Evolutionary conservation across 2,797 vertebrate species (phyloP).

Genomic region (Huso huso): DNA sequence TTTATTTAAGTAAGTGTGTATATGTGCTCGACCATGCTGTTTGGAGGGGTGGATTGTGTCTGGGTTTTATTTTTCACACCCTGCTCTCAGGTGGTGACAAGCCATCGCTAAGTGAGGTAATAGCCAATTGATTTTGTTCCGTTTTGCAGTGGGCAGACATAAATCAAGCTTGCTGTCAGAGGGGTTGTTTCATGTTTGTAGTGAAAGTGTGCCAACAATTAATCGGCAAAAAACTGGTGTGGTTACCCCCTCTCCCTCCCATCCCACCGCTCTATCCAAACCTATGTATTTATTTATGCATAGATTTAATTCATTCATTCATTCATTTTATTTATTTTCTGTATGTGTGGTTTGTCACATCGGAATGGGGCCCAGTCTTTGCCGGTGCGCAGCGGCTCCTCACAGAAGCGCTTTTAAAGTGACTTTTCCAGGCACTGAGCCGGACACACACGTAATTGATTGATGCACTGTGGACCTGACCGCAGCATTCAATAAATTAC

Average conservation of each 20-base stretch:
- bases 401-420: background rate
- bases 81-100: constrained; percentile 83
- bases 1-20: constrained; percentile 12
- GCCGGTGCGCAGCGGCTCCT: background rate
- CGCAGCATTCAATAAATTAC: constrained; percentile 17
- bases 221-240: constrained; percentile 72
- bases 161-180: constrained; percentile 90
- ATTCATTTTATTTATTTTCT: background rate
- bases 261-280: background rate
- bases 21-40: constrained; percentile 9
- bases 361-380: background rate
- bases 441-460: constrained; percentile 32
- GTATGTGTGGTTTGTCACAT: no score
- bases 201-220: constrained; percentile 82
- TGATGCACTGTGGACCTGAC: constrained; percentile 35
- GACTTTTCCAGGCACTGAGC: constrained; percentile 11
- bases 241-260: constrained; percentile 40
- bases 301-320: background rate
- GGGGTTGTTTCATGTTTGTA: constrained; percentile 73
- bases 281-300: background rate
- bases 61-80: constrained; percentile 85
- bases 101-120: constrained; percentile 87
- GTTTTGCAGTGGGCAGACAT: constrained; percentile 87
- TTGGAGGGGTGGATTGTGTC: constrained; percentile 49
- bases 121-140: constrained; percentile 96